Conservation (phyloP, 30 jellyfish, hydroid and myxozoan species). For the Rhopilema esculentum region DNA sequence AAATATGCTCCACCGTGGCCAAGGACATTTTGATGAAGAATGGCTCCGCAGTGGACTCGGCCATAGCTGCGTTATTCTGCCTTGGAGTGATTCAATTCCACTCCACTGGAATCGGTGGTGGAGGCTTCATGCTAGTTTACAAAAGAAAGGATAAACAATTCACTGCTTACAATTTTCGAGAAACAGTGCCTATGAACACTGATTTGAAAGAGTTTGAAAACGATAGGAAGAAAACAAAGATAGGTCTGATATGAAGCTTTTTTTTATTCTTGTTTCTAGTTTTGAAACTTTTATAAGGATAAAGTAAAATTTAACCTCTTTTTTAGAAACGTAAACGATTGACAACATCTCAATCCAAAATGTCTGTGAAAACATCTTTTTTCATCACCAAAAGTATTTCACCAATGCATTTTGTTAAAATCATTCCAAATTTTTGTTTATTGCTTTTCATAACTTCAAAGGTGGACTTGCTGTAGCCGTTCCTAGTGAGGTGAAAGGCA, state of each 20-base stretch:
- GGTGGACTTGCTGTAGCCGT: constrained; percentile 95
- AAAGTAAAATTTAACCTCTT: no score
- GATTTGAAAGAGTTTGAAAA: constrained; percentile 56
- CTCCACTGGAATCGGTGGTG: constrained; percentile 98
- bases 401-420: no score
- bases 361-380: no score
- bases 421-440: no score
- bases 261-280: neutral
- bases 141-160: constrained; percentile 31
- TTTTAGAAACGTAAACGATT: no score
- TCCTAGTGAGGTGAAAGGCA: constrained; percentile 93
- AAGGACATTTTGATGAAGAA: constrained; percentile 54
- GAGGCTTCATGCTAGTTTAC: constrained; percentile 92
- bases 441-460: neutral
- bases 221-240: constrained; percentile 30
- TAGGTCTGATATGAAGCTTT: constrained; percentile 6
- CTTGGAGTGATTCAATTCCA: constrained; percentile 65
- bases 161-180: constrained; percentile 76
- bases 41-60: constrained; percentile 89
- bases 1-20: constrained; percentile 71
- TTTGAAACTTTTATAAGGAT: neutral
- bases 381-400: no score
- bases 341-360: no score
- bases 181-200: constrained; percentile 75
- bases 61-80: constrained; percentile 77